Conservation (phyloP, 2,888 invertebrate genomes). For the Idaea dimidiata region DNA sequence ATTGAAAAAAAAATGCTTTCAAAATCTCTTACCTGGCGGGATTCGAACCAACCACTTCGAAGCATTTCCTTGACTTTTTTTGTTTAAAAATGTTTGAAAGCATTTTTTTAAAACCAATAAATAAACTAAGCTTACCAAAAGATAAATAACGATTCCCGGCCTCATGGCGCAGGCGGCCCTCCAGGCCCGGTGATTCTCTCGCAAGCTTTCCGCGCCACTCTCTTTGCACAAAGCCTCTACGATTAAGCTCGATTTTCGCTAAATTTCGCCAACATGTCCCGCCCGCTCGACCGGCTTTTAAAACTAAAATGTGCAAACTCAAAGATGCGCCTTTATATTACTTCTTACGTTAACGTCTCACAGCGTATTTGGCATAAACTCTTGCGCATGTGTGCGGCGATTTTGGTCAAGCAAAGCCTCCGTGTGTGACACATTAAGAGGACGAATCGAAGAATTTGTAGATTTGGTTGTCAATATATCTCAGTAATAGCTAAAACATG, state of each 20-base stretch:
- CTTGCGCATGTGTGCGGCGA: constrained; percentile 56
- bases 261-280: constrained; percentile 71
- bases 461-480: no score
- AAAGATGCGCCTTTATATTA: constrained; percentile 80
- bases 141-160: constrained; percentile 63
- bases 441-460: no score
- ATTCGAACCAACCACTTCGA: no score
- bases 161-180: constrained; percentile 73
- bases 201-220: constrained; percentile 16
- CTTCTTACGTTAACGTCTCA: constrained; percentile 76
- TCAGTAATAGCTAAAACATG: no score
- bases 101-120: background rate
- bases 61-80: no score
- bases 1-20: no score
- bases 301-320: constrained; percentile 79
- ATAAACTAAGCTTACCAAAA: constrained; percentile 59
- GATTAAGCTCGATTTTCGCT: constrained; percentile 53
- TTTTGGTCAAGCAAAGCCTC: constrained; percentile 59
- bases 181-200: constrained; percentile 42
- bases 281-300: constrained; percentile 71
- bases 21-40: no score
- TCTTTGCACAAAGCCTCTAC: constrained; percentile 37
- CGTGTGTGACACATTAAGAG: constrained; percentile 34
- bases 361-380: constrained; percentile 74
- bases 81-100: no score